Base-by-base conservation (phyloP, 1,140 invertebrate genomes). In the Panagrolaimus sp. region DNA sequence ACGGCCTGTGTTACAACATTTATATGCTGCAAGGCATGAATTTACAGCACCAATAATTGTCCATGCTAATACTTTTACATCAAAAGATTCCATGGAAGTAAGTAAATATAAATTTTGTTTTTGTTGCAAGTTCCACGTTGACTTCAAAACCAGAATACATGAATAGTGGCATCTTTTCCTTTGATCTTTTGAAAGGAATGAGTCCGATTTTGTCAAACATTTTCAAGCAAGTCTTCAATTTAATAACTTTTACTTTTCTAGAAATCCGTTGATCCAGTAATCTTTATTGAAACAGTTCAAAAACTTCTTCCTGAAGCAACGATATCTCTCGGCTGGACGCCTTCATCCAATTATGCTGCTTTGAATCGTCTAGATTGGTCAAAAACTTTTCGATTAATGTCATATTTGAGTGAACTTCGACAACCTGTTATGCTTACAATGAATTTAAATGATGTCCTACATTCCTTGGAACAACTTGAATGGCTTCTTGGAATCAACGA, bases 291-390 rank as follows among this genome's bases (percentile, higher is more conserved):
- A 27, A 72, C 67, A 31, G 72, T 65, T 23, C 51, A 65, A 4
- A 53, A 77, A 43, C 53, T 78, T 7, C 66, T 76, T 5, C 74
- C 74, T 20, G 77, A 76, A 48, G 63, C 75, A n/a, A 67, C 78
- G n/a, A 71, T 76, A 27, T 79, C 77, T 7, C 53, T 76, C 1
- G 74, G 74, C 44, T 74, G 74, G 75, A 75, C 74, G 9, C 72
- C 47, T 31, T 78, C 74, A n/a, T 53, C 16, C 7, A 73, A 78
- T 47, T 72, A 70, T 27, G 31, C 65, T 13, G 73, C 62, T 14
- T 23, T 38, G 8, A 73, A 69, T 65, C 61, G 57, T 44, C 48
- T 76, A 16, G 74, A 78, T 45, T 76, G 74, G 74, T 31, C 45
- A 13, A 65, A 68, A 16, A 68, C 76, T 14, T 76, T 76, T 23